Base-by-base conservation (phyloP, 2,888 invertebrate species). In the Monopis laevigella region DNA sequence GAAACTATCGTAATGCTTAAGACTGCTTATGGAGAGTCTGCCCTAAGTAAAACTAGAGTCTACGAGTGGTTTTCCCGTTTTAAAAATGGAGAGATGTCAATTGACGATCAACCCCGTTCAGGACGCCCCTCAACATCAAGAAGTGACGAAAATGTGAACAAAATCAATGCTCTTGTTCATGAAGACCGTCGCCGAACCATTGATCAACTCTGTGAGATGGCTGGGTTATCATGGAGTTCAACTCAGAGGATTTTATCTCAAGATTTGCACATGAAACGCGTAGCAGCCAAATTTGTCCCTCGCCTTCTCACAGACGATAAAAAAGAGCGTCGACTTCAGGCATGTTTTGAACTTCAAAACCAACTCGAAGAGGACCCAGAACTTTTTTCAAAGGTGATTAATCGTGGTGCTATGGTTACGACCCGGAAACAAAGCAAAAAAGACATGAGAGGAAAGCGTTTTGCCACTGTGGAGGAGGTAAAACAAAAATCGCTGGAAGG, bases 101-200 rank as follows among this genome's bases (percentile, higher is more conserved):
- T 34, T 34, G 34, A 34, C 5, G 34, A 34, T 14, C 34, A 34
- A 34, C 34, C 34, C 12, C 34, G 16, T 14, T 34, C 34, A 34
- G 34, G 34, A 4, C 34, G 34, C 34, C 34, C 34, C 34, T 34
- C 34, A 34, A 34, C 34, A n/a, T 34, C 34, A 34, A 34, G n/a
- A n/a, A n/a, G 16, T 17, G 18, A 16, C 18, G 34, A 34, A 34
- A 34, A 34, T 10, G 34, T 34, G 7, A 16, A 34, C 34, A 34
- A 34, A 34, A 34, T 34, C 18, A 14, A 34, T 34, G 34, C 34
- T 18, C 13, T 34, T 34, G 34, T 34, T 34, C 34, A 34, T 34
- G 34, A 34, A 34, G 34, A 34, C 18, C 34, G 7, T 34, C 34
- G 34, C 34, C 18, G 18, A 34, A 34, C 34, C 14, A 34, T 34